These are phyloP conservation scores for Chiloscyllium plagiosum DNA, from an alignment of 2,113 vertebrate species.

Conservation along the genomic window DNA sequence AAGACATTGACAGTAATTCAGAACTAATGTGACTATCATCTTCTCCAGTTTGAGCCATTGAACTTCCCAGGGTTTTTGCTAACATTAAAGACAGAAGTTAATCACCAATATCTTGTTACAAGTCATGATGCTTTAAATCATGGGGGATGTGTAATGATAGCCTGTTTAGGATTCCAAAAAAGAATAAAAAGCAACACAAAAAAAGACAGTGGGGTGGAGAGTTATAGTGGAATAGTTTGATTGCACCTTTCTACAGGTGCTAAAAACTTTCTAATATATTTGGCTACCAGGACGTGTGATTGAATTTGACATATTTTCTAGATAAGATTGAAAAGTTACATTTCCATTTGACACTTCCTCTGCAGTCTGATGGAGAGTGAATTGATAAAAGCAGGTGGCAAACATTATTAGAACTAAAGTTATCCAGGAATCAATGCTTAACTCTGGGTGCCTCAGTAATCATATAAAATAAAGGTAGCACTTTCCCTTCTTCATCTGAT, in stretches of 20 bases:
- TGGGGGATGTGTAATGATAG: not conserved
- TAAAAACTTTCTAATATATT: not conserved
- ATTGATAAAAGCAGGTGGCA: not conserved
- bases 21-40: slow-evolving; percentile 62
- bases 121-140: not conserved
- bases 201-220: not conserved
- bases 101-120: not conserved
- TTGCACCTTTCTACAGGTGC: not conserved
- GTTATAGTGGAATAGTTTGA: not conserved
- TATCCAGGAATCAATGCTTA: not conserved
- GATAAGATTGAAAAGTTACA: not conserved
- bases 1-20: slow-evolving; percentile 71
- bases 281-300: not conserved
- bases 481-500: not conserved
- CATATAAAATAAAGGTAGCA: not conserved
- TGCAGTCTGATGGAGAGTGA: not conserved
- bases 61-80: slow-evolving; percentile 67
- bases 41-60: slow-evolving; percentile 69
- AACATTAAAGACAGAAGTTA: not conserved
- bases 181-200: not conserved
- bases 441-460: not conserved
- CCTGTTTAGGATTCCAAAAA: not conserved
- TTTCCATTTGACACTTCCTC: not conserved
- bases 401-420: not conserved
- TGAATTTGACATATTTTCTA: not conserved